phyloP scores from a whole-genome alignment of 1,140 invertebrate species.

The Drosophila chauvacae region DNA sequence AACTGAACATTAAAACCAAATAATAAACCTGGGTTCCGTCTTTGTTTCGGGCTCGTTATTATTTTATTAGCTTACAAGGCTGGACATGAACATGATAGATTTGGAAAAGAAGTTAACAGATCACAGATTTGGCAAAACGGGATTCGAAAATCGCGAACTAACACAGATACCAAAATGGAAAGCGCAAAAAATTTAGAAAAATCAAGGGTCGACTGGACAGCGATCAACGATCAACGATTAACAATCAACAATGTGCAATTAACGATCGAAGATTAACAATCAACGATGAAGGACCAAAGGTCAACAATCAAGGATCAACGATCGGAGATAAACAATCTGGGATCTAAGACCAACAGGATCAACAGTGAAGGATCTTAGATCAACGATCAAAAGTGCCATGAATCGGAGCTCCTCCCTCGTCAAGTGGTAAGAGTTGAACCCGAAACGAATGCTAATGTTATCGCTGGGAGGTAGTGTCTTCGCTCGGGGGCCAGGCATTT shows the following conservation, averaged over 20 bases:
- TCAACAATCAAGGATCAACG: neutral
- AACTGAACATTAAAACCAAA: slow-evolving; percentile 12
- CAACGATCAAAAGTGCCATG: slow-evolving; percentile 8
- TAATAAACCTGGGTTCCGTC: slow-evolving; percentile 2
- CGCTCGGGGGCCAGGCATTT: slow-evolving; percentile 3
- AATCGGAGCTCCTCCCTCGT: slow-evolving; percentile 8
- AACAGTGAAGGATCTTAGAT: neutral
- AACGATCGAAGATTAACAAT: neutral
- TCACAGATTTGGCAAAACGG: slow-evolving; percentile 10
- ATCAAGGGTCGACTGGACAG: slow-evolving; percentile 7
- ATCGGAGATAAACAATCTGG: neutral
- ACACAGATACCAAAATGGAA: slow-evolving; percentile 7
- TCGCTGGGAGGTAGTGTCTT: slow-evolving; percentile 1
- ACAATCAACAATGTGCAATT: slow-evolving; percentile 6
- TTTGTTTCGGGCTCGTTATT: slow-evolving; percentile 68
- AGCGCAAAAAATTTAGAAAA: slow-evolving; percentile 36
- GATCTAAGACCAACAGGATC: slow-evolving; percentile 3
- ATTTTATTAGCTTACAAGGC: slow-evolving; percentile 35
- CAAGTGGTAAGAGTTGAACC: slow-evolving; percentile 10
- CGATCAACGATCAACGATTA: slow-evolving; percentile 17
- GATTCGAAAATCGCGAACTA: slow-evolving; percentile 15
- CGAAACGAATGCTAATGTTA: slow-evolving; percentile 39
- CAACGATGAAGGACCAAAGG: neutral
- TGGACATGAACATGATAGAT: slow-evolving; percentile 38
- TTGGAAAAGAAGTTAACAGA: slow-evolving; percentile 35